Base-by-base conservation (phyloP, 2,888 invertebrate genomes). In the Mechanitis messenoides region DNA sequence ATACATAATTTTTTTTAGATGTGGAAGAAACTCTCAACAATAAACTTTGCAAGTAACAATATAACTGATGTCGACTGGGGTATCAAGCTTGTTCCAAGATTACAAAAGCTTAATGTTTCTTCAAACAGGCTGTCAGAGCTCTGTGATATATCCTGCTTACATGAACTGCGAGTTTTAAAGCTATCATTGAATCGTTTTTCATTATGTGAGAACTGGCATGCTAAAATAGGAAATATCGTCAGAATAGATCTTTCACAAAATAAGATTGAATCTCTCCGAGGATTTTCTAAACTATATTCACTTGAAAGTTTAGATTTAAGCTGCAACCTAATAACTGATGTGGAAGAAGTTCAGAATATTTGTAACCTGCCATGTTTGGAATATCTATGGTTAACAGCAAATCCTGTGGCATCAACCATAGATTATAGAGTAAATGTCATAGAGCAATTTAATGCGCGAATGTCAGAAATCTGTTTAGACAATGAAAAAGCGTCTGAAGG, bases 391-490 rank as follows among this genome's bases (percentile, higher is more conserved):
- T 86, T 98, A 55, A 95, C 95, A 0, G 97, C 97, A 0, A 98
- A 98, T 87, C 95, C 96, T 20, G 94, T 98, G 0, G 96, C 97
- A 0, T 86, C 94, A 1, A 92, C 93, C 59, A 93, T 95, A 77
- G 98, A 98, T 86, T 98, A 98, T 77, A 92, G 98, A 72, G 94
- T 97, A 0, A 95, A 96, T 76, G 95, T 97, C 2, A 89, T 98
- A 69, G 96, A 97, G 73, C 93, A 95, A 71, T 98, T 98, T 77
- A 95, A 95, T 56, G 92, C 93, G 55, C 92, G 97, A 67, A 96
- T 96, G 72, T 87, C 92, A 12, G 96, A 97, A 79, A 93, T 98
- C 46, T 94, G 93, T 75, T 84, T 98, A 64, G 98, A 99, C 77
- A 96, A 96, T 77, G 95, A 96, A 75, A 94, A 93, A 69, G 95